Base-by-base conservation (phyloP, 2,888 invertebrate genomes). In the Oscheius sp. region DNA sequence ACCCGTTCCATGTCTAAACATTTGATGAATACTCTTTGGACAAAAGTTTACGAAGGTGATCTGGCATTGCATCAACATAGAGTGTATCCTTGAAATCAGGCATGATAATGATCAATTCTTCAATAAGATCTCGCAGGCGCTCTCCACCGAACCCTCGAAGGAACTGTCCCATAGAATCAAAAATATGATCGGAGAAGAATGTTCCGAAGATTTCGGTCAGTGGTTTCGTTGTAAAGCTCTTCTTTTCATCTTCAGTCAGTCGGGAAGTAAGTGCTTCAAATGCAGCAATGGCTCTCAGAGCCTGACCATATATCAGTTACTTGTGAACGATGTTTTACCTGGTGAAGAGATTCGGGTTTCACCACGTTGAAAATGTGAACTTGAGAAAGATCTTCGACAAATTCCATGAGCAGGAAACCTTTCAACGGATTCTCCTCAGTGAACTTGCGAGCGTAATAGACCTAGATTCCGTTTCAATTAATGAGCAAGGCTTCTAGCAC, bases 341-440 rank as follows among this genome's bases (percentile, higher is more conserved):
- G 58, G 2, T 68, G 48, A 1, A 74, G 35, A 11, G 37, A n/a
- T 33, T 55, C 21, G 4, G 62, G 58, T 1, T 42, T 13, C n/a
- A 74, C 21, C 2, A 37, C 29, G 10, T 74, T 58, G 53, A 47
- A 74, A 29, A 68, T 48, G 29, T 74, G 58, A 10, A 74, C 53
- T 3, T 29, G 53, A 2, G 37, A 32, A 32, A 62, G 37, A 47
- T 74, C 59, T 29, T 78, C 76, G 11, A 81, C 65, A 1, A 71
- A 57, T 33, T 81, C 79, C 63, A 81, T 78, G 0, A 74, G 75
- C n/a, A 81, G 74, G 35, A 72, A 78, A 35, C 78, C 81, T 57
- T 79, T 81, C n/a, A 76, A 55, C 2, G 75, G 73, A 42, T 65
- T 48, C 53, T 77, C 76, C 35, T 78, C 75, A 33, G 58, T 59